A percentile compares a stretch with the other conserved stretches of the same genome.
Conservation (phyloP, 2,113 vertebrate species). For the Cyanoliseus patagonus region DNA sequence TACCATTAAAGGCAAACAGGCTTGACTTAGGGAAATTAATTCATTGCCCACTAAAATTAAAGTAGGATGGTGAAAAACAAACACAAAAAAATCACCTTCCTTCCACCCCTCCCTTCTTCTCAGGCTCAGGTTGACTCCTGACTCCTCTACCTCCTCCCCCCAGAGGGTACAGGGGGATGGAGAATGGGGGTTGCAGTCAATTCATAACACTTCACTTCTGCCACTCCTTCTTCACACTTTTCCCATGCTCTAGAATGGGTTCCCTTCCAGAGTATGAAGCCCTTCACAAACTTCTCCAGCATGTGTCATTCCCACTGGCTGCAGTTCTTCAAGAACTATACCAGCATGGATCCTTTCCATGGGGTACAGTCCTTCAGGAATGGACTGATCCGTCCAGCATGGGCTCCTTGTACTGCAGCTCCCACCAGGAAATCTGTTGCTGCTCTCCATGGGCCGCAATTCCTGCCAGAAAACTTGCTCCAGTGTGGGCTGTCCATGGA, state of each 20-base stretch:
- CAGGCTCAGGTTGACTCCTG: neutral
- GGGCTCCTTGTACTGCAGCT: accelerated
- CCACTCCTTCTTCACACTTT: neutral
- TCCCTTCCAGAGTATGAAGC: neutral
- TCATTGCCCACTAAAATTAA: neutral
- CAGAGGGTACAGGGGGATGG: accelerated
- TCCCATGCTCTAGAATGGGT: neutral
- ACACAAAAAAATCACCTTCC: neutral
- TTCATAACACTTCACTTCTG: neutral
- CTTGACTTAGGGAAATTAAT: neutral
- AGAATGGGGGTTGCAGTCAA: neutral
- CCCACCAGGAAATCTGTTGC: neutral
- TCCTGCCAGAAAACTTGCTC: neutral
- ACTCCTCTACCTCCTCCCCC: neutral
- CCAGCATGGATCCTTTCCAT: neutral
- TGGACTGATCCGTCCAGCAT: neutral
- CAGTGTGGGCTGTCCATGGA: accelerated
- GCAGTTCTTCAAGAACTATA: neutral
- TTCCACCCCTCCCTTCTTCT: neutral
- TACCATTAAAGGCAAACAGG: neutral
- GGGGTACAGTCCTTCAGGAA: neutral
- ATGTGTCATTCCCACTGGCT: neutral
- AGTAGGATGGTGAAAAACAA: neutral
- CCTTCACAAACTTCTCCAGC: neutral
- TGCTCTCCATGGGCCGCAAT: neutral